Conservation (phyloP, 2,888 invertebrate genomes). For the Pristionchus fissidentatus region DNA sequence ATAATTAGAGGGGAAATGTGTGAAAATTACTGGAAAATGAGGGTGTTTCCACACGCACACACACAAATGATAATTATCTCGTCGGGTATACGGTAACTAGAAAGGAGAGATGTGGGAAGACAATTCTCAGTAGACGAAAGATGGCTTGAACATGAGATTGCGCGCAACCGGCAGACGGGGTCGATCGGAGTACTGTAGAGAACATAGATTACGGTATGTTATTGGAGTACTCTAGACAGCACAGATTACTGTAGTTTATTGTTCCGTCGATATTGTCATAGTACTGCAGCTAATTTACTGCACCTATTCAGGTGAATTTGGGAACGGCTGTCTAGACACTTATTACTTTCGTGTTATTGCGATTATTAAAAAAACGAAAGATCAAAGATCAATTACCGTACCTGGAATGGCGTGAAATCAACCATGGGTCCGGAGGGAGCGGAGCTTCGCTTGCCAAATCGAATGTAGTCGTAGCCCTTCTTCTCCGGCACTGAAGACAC, state of each 20-base stretch:
- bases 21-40: too few species aligned
- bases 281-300: too few species aligned
- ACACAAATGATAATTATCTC: too few species aligned
- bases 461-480: slow-evolving; percentile 46
- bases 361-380: neutral
- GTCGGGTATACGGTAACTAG: too few species aligned
- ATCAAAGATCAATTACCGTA: neutral
- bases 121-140: too few species aligned
- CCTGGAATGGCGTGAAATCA: neutral
- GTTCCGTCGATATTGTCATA: too few species aligned
- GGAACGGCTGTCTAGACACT: neutral
- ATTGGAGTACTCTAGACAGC: neutral
- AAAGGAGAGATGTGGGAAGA: too few species aligned
- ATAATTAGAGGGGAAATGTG: too few species aligned
- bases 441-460: slow-evolving; percentile 31
- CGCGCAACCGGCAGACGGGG: neutral
- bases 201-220: neutral
- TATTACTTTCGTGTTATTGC: neutral
- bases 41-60: too few species aligned
- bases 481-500: neutral
- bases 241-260: too few species aligned
- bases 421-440: neutral
- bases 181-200: slow-evolving; percentile 3
- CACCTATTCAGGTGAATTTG: too few species aligned
- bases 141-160: slow-evolving; percentile 6